phyloP scores from a whole-genome alignment of 2,113 vertebrate species.

The Hemiprocne comata region DNA sequence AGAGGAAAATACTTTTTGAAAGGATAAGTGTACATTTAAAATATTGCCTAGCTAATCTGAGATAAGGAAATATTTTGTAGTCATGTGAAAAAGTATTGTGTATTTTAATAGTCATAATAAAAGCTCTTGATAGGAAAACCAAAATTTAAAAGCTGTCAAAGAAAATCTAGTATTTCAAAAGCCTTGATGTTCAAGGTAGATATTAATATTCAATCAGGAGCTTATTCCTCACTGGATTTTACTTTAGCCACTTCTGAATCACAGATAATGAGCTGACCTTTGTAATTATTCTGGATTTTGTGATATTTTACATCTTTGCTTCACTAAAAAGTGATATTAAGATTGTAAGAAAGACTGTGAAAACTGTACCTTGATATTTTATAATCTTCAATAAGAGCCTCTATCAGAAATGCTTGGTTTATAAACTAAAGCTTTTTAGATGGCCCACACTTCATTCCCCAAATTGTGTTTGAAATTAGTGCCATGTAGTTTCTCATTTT shows the following conservation, averaged over 20 bases:
- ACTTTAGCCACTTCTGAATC: slow-evolving; percentile 39
- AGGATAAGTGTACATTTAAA: background rate
- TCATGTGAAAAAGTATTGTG: background rate
- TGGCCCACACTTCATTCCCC: background rate
- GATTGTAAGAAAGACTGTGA: background rate
- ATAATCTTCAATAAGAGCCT: background rate
- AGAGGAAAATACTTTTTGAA: background rate
- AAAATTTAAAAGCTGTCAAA: background rate
- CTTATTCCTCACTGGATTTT: slow-evolving; percentile 28
- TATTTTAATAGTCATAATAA: background rate
- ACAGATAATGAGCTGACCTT: slow-evolving; percentile 57
- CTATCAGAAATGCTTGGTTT: background rate
- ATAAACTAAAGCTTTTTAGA: background rate
- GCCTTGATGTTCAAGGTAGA: background rate
- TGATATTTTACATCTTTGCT: slow-evolving; percentile 27
- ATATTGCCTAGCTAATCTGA: background rate
- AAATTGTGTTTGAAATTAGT: background rate
- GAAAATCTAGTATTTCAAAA: slow-evolving; percentile 22
- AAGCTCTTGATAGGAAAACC: background rate
- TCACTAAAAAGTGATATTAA: slow-evolving; percentile 24
- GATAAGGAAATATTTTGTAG: background rate
- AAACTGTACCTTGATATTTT: background rate
- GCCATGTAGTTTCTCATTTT: background rate
- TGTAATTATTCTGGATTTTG: slow-evolving; percentile 51
- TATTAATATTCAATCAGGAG: slow-evolving; percentile 46